A percentile compares a stretch with the other conserved stretches of the same genome.
These are phyloP conservation scores for Paramormyrops kingsleyae DNA, from an alignment of 2,113 vertebrate species.

Conservation along the genomic window DNA sequence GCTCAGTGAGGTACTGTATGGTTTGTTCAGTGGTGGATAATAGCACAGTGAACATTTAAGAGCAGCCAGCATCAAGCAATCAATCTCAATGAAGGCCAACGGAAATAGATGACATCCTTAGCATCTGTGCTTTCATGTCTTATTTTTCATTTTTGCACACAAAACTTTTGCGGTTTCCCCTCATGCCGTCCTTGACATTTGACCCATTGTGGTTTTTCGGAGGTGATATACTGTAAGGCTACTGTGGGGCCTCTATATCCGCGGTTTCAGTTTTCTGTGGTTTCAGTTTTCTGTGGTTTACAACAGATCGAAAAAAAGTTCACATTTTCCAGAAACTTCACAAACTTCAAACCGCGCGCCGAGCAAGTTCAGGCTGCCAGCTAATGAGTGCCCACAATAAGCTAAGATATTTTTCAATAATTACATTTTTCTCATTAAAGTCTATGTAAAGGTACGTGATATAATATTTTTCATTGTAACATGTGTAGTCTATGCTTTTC, in stretches of 20 bases:
- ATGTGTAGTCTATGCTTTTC: neutral
- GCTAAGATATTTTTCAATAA: neutral
- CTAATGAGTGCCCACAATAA: neutral
- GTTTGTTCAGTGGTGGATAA: conserved; percentile 55
- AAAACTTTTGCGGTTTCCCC: neutral
- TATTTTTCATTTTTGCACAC: neutral
- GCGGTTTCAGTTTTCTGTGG: accelerated
- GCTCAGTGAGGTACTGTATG: conserved; percentile 62
- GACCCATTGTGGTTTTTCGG: neutral
- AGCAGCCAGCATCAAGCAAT: conserved; percentile 38
- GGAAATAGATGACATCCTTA: neutral
- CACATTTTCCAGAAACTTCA: neutral
- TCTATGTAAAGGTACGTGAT: neutral
- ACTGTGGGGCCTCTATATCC: too few relatives aligned
- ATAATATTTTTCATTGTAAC: neutral
- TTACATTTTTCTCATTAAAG: neutral
- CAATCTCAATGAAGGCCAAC: conserved; percentile 6
- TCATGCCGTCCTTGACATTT: neutral
- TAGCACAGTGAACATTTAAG: conserved; percentile 54
- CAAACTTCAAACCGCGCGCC: too few relatives aligned
- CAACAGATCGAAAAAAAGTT: conserved; percentile 3
- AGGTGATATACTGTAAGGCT: too few relatives aligned
- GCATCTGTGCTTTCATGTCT: neutral
- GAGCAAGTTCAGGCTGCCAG: neutral
- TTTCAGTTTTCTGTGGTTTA: conserved; percentile 18